Conservation (phyloP, 2,888 invertebrate species). For the Abscondita cerata region DNA sequence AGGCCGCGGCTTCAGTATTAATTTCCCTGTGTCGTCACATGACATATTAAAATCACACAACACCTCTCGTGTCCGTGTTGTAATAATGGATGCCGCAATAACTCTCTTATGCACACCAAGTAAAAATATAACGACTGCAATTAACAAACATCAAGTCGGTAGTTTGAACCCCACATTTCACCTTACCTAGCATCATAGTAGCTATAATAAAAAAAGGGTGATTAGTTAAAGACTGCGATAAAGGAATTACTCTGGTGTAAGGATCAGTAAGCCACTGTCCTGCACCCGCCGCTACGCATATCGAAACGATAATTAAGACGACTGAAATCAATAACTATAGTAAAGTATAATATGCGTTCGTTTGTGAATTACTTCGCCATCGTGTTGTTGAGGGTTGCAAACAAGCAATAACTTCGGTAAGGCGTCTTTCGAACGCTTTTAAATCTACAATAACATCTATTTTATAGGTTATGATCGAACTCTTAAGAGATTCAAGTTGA, state of each 20-base stretch:
- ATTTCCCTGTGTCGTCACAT: slow-evolving; percentile 95
- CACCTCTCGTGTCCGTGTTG: slow-evolving; percentile 87
- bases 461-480: slow-evolving; percentile 54
- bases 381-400: slow-evolving; percentile 92
- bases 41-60: slow-evolving; percentile 97
- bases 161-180: too few relatives aligned
- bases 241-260: slow-evolving; percentile 87
- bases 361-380: slow-evolving; percentile 95
- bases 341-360: too few relatives aligned
- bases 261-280: slow-evolving; percentile 97
- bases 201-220: slow-evolving; percentile 95
- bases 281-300: slow-evolving; percentile 92
- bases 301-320: slow-evolving; percentile 82
- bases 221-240: slow-evolving; percentile 90
- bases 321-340: slow-evolving; percentile 65
- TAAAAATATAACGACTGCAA: slow-evolving; percentile 81
- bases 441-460: slow-evolving; percentile 74
- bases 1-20: slow-evolving; percentile 91
- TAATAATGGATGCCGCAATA: slow-evolving; percentile 95
- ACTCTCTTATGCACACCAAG: slow-evolving; percentile 95
- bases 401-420: slow-evolving; percentile 97
- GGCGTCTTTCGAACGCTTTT: slow-evolving; percentile 95
- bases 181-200: slow-evolving; percentile 78
- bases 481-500: slow-evolving; percentile 27
- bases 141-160: not conserved